These are phyloP conservation scores for Acestrorhynchus altus DNA, from an alignment of 2,797 vertebrate genomes.

Conservation along the genomic window DNA sequence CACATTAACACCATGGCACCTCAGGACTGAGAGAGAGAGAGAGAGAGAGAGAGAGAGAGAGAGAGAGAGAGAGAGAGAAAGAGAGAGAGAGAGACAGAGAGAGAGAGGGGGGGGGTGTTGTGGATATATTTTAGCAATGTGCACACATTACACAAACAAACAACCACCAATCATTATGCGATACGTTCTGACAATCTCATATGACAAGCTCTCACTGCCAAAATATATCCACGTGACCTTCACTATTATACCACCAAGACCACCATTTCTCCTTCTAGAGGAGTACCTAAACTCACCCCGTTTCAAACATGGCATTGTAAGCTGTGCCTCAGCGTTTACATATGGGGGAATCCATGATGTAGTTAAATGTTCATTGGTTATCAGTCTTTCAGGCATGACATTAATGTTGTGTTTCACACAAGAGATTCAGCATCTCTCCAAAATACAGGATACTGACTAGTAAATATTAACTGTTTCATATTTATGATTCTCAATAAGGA, in stretches of 20 bases:
- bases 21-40: conserved; percentile 35
- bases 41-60: conserved; percentile 4
- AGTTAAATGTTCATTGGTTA: no score
- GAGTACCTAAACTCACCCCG: not conserved
- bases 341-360: no score
- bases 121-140: conserved; percentile 13
- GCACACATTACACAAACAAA: conserved; percentile 21
- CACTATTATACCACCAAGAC: not conserved
- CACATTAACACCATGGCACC: conserved; percentile 68
- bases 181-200: conserved; percentile 18
- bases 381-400: no score
- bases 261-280: not conserved
- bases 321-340: not conserved
- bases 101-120: not conserved
- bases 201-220: conserved; percentile 25
- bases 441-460: no score
- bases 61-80: not conserved
- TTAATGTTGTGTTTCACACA: no score
- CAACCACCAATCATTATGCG: conserved; percentile 27
- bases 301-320: not conserved
- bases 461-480: no score
- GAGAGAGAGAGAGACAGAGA: not conserved
- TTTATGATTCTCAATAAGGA: no score
- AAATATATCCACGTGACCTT: conserved; percentile 18
- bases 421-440: no score